Evolutionary conservation across 2,113 vertebrate genomes (phyloP), one percentile per base, ranked within the genome.

Genomic region (Hydrolagus affinis): DNA sequence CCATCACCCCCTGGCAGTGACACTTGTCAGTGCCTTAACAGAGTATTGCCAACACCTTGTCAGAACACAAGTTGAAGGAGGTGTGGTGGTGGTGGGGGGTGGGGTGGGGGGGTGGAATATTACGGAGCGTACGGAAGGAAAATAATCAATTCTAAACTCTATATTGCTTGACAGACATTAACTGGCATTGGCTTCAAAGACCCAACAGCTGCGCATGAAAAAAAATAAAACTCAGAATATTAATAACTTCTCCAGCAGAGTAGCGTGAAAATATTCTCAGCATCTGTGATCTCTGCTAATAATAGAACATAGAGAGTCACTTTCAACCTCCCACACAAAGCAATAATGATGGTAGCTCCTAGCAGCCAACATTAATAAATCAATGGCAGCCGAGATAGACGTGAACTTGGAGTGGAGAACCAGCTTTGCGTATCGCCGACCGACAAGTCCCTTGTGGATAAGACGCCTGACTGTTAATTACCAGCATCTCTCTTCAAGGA

Each of bases 281-380:
- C 78, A 21, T 83, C 28, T 83, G 60, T 10, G 28, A 83, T 60
- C 60, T 32, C 62, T 62, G 62, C 76, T 78, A 78, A 78, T 78
- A 78, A 78, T 78, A 78, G 76, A 60, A 78, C 57, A 4, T 8
- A 66, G 32, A 44, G 44, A n/a, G 64, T 80, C 59, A 62, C 59
- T 80, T 66, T 83, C 77, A 83, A 83, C 15, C 78, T 83, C 78
- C 78, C 60, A 83, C 78, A 83, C 78, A 66, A 30, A 19, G 11
- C 25, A 19, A 23, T 44, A 83, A 66, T 66, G 60, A 28, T 30
- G 66, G 62, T 3, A 66, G 60, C 78, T 62, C 23, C 25, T 3
- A 83, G 78, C 78, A 66, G 28, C 62, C 21, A 25, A 66, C 11
- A 23, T 83, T 83, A 83, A 66, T 83, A 83, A 83, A 66, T 32